Evolutionary conservation across 2,888 invertebrate species (phyloP).

Genomic region (Andrena chrysosceles): DNA sequence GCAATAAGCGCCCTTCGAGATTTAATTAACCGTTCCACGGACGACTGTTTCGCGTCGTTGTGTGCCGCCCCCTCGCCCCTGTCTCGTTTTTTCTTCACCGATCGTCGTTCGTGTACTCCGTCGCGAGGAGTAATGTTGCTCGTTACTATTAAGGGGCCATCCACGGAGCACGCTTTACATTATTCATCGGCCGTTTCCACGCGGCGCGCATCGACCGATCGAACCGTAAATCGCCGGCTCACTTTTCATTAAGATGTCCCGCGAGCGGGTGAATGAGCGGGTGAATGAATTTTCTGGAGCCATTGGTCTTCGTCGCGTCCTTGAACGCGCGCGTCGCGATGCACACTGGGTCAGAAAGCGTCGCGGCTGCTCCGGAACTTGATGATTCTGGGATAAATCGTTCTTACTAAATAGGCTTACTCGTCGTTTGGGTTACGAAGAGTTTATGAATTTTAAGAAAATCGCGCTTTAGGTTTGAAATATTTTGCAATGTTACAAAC

Average conservation of each 20-base stretch:
- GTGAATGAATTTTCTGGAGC: constrained; percentile 69
- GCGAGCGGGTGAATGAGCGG: constrained; percentile 61
- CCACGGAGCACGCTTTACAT: constrained; percentile 64
- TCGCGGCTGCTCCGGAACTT: neutral
- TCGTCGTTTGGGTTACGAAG: neutral
- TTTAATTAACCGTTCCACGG: constrained; percentile 1
- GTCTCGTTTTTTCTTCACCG: neutral
- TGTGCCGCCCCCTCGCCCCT: neutral
- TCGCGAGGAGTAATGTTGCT: constrained; percentile 49
- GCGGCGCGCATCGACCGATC: constrained; percentile 52
- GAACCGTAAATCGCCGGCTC: constrained; percentile 61
- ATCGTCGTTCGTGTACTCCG: constrained; percentile 39
- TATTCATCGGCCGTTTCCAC: constrained; percentile 67
- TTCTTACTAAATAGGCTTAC: too few relatives aligned
- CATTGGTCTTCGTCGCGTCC: constrained; percentile 37
- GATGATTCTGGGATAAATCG: neutral
- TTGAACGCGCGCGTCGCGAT: constrained; percentile 34
- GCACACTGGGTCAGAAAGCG: constrained; percentile 38
- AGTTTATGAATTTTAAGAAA: neutral
- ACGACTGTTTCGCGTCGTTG: constrained; percentile 15
- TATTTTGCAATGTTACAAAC: too few relatives aligned
- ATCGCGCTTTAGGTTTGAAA: too few relatives aligned
- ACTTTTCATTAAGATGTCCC: constrained; percentile 71
- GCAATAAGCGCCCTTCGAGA: neutral
- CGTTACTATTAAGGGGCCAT: constrained; percentile 66